Conservation (phyloP, 1,140 invertebrate species). For the Ganaspis sp. region DNA sequence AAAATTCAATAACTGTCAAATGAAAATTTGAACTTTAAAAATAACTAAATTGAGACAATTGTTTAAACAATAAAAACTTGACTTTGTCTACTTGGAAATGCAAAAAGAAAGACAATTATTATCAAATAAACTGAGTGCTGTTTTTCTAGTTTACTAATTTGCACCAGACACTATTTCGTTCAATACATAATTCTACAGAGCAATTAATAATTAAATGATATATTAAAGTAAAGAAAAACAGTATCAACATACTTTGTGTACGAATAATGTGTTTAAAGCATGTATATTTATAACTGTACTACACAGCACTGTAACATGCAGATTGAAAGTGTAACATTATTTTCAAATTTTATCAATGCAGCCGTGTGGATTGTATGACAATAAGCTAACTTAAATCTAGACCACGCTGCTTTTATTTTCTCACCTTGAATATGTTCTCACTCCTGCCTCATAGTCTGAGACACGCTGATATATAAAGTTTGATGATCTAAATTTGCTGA, state of each 20-base stretch:
- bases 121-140: conserved; percentile 47
- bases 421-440: conserved; percentile 79
- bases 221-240: conserved; percentile 37
- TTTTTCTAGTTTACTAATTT: conserved; percentile 42
- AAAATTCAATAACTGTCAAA: too few species aligned
- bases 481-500: conserved; percentile 80
- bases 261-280: conserved; percentile 23
- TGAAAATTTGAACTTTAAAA: too few species aligned
- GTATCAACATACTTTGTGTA: conserved; percentile 33
- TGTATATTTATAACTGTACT: conserved; percentile 29
- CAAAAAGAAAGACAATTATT: conserved; percentile 36
- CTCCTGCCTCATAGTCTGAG: conserved; percentile 79
- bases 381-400: conserved; percentile 74
- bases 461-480: conserved; percentile 80
- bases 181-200: conserved; percentile 49
- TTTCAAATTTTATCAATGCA: conserved; percentile 52
- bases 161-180: conserved; percentile 45
- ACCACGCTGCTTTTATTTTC: conserved; percentile 71
- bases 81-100: conserved; percentile 36
- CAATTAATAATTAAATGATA: conserved; percentile 39
- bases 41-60: too few species aligned
- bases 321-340: conserved; percentile 14
- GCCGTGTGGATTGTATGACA: conserved; percentile 67
- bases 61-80: too few species aligned
- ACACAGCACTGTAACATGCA: conserved; percentile 48